phyloP scores from a whole-genome alignment of 1,140 invertebrate genomes.

The Drosophila willistoni region DNA sequence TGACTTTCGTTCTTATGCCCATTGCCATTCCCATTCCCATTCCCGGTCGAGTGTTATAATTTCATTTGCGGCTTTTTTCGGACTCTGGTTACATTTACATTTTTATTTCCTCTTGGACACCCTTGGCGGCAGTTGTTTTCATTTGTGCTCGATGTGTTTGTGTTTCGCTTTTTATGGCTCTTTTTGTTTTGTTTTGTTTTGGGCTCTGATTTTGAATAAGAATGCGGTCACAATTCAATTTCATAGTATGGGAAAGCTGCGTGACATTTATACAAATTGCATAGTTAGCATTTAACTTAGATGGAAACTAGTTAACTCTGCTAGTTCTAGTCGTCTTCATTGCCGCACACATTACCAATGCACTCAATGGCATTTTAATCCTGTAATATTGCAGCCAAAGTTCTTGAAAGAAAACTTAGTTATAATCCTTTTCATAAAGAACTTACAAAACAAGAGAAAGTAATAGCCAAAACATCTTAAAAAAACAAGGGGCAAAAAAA shows the following conservation, averaged over 20 bases:
- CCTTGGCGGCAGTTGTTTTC: slow-evolving; percentile 19
- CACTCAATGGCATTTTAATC: neutral
- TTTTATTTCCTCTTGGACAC: slow-evolving; percentile 74
- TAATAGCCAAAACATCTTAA: no score
- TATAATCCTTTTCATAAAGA: no score
- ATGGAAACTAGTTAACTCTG: neutral
- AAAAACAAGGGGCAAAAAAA: no score
- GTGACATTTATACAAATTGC: slow-evolving; percentile 70
- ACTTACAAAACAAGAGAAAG: no score
- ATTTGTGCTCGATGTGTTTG: slow-evolving; percentile 2
- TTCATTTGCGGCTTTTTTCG: slow-evolving; percentile 63
- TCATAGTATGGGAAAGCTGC: slow-evolving; percentile 24
- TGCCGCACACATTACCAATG: neutral
- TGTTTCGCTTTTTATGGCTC: slow-evolving; percentile 19
- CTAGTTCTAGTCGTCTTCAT: neutral
- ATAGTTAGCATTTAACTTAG: slow-evolving; percentile 27
- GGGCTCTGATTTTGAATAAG: slow-evolving; percentile 42
- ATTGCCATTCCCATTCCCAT: neutral
- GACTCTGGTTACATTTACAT: slow-evolving; percentile 72
- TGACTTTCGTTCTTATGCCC: neutral
- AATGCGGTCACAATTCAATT: slow-evolving; percentile 35
- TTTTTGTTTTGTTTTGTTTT: slow-evolving; percentile 40
- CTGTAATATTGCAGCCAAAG: neutral
- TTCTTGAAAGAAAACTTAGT: no score
- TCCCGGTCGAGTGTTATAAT: slow-evolving; percentile 54